Conservation (phyloP, 2,888 invertebrate species). For the Dicyrtoma fusca region DNA sequence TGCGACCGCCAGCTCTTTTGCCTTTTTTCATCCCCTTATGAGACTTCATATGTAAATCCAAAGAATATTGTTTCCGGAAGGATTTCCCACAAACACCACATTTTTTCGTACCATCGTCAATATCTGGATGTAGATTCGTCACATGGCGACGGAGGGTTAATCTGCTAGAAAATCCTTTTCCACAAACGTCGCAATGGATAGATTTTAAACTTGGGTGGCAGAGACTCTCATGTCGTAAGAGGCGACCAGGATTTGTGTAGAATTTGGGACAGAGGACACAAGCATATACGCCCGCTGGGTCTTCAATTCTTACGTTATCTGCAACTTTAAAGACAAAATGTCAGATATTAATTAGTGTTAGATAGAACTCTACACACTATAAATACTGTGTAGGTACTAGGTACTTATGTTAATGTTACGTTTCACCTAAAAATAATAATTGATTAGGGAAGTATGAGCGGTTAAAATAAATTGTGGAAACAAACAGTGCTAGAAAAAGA, state of each 20-base stretch:
- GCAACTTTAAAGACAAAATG: too few relatives aligned
- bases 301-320: not conserved
- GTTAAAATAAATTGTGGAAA: too few relatives aligned
- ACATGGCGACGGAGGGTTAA: conserved; percentile 41
- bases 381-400: too few relatives aligned
- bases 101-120: conserved; percentile 18
- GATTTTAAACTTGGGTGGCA: conserved; percentile 40
- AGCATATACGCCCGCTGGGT: conserved; percentile 1
- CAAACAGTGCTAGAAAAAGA: too few relatives aligned
- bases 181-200: conserved; percentile 36
- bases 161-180: conserved; percentile 41
- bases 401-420: too few relatives aligned
- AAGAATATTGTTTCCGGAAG: conserved; percentile 36
- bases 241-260: conserved; percentile 28
- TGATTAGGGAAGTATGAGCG: too few relatives aligned
- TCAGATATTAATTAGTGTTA: too few relatives aligned
- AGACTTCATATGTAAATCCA: conserved; percentile 33
- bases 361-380: too few relatives aligned
- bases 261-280: conserved; percentile 41
- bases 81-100: conserved; percentile 39
- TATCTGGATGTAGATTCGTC: conserved; percentile 33
- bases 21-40: conserved; percentile 5
- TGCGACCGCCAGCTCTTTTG: not conserved
- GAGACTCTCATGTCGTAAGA: conserved; percentile 38
- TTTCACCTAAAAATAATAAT: too few relatives aligned